Conservation (phyloP, 2,888 invertebrate genomes). For the Drosophila parthenogenetica region DNA sequence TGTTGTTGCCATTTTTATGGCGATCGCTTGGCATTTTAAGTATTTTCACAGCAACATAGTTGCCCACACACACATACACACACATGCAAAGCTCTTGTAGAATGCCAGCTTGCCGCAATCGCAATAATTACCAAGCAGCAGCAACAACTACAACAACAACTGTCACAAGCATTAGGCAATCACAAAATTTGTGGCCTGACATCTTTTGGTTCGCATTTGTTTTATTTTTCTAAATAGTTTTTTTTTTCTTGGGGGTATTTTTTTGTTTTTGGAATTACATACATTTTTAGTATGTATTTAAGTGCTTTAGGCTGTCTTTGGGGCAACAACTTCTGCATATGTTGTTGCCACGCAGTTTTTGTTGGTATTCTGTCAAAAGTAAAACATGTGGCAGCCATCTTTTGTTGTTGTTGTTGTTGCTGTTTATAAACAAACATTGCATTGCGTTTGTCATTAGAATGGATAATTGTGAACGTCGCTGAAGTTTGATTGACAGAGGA, state of each 20-base stretch:
- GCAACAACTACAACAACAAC: constrained; percentile 18
- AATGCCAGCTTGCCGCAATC: constrained; percentile 36
- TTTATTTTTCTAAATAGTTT: constrained; percentile 4
- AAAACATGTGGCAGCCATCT: constrained; percentile 76
- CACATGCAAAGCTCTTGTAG: constrained; percentile 25
- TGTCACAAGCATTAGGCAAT: constrained; percentile 56
- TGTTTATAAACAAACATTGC: constrained; percentile 61
- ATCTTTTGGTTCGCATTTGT: constrained; percentile 50
- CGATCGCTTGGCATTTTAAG: constrained; percentile 68
- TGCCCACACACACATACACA: constrained; percentile 47
- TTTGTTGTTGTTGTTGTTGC: constrained; percentile 27
- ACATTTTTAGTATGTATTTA: constrained; percentile 54
- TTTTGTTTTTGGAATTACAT: constrained; percentile 37
- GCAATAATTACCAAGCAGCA: constrained; percentile 50
- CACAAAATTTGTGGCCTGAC: constrained; percentile 48
- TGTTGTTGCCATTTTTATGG: constrained; percentile 58
- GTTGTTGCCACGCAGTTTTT: constrained; percentile 59
- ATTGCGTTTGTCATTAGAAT: constrained; percentile 75
- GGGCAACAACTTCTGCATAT: constrained; percentile 60
- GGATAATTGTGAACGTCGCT: constrained; percentile 70
- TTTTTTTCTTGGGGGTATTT: constrained; percentile 20
- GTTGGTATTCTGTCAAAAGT: constrained; percentile 76
- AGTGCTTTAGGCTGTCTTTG: constrained; percentile 49
- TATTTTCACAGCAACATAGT: constrained; percentile 64
- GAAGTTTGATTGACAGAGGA: constrained; percentile 54